phyloP scores from a whole-genome alignment of 2,113 vertebrate species.

The Taxidea taxus region DNA sequence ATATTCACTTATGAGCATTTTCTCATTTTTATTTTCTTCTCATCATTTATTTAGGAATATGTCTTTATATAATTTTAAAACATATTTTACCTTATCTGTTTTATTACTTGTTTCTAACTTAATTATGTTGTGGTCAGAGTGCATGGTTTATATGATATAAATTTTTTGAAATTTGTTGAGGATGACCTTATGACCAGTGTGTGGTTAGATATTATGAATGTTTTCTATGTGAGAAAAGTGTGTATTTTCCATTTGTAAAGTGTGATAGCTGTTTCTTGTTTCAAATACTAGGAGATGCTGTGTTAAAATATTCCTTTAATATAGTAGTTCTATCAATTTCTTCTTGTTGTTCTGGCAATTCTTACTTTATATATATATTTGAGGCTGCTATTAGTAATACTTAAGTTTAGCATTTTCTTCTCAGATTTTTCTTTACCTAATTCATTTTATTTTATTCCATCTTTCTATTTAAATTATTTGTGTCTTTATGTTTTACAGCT shows the following conservation, averaged over 20 bases:
- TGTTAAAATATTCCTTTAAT: neutral
- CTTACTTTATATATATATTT: neutral
- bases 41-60: neutral
- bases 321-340: neutral
- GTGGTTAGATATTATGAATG: neutral
- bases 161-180: neutral
- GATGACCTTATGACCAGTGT: neutral
- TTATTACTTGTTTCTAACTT: neutral
- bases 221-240: neutral
- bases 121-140: neutral
- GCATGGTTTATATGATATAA: neutral
- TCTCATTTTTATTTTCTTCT: neutral
- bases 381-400: neutral
- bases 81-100: neutral
- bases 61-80: neutral
- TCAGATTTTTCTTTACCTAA: neutral
- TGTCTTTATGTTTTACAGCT: neutral
- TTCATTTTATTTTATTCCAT: neutral
- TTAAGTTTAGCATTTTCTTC: neutral
- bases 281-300: neutral
- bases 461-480: neutral
- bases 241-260: neutral
- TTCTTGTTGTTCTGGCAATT: neutral
- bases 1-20: neutral
- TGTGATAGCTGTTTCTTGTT: neutral